Base-by-base conservation (phyloP, 2,888 invertebrate genomes). In the Drosophila percnosoma region DNA sequence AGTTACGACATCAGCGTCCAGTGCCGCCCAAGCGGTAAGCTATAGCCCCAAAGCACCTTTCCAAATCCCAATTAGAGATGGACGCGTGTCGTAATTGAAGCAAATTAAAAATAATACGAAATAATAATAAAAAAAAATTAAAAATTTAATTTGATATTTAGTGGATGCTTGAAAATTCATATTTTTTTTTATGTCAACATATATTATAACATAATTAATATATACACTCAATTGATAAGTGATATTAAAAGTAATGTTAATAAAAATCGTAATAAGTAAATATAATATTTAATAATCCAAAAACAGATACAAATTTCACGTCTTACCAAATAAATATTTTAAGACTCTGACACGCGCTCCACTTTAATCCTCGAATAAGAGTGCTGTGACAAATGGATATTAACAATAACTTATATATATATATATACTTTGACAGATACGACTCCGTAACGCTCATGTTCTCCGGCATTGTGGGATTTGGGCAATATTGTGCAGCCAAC, bases 391-490 rank as follows among this genome's bases (percentile, higher is more conserved):
- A 62, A 54, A 54, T 49, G 55, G 61, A 31, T 66, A 60, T 68
- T 75, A 67, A 66, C 71, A 73, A 73, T 78, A 10, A 11, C 33
- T 60, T 15, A 18, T 54, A 29, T 34, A 21, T 34, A 27, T 64
- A 21, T 51, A 21, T 51, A 18, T 40, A 27, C 64, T 73, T 82
- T 68, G 75, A 93, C 62, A 95, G 97, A 73, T 98, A 97, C 92
- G 98, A 97, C 90, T 96, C 96, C 57, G 99, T 99, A 48, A 98
- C 99, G 0, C 94, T 99, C 0, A 95, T 99, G 87, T 99, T 99
- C 94, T 98, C 98, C 53, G 99, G 99, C 52, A 97, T 97, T 84
- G 98, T 98, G 15, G 98, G 98, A 48, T 99, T 99, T 91, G 95
- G 96, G 31, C 96, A 97, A 88, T 98, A 98, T 92, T 98, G 98